A percentile compares a stretch with the other conserved stretches of the same genome.
phyloP scores from a whole-genome alignment of 2,888 invertebrate species.

The Eubasilissa splendida region DNA sequence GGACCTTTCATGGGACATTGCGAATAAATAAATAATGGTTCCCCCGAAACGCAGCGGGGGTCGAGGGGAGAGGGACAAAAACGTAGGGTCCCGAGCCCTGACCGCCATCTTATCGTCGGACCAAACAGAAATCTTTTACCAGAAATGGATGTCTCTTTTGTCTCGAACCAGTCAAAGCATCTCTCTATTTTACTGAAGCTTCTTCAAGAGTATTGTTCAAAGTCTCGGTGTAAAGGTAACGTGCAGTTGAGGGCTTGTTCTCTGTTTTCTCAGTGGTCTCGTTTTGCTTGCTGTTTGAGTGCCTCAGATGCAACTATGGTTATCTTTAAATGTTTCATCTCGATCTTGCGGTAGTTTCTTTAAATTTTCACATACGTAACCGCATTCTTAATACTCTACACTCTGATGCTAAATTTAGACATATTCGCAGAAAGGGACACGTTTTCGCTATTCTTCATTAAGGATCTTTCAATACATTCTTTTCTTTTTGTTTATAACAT shows the following conservation, averaged over 20 bases:
- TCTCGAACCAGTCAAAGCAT: background rate
- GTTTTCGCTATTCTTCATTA: too few relatives aligned
- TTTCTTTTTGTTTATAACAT: too few relatives aligned
- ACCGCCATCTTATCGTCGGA: conserved; percentile 8
- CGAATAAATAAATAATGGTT: conserved; percentile 57
- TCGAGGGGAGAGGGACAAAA: conserved; percentile 16
- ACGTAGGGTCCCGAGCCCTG: conserved; percentile 27
- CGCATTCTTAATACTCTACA: too few relatives aligned
- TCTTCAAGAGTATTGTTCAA: background rate
- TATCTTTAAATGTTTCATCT: conserved; percentile 10
- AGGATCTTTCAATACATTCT: too few relatives aligned
- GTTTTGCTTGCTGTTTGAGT: background rate
- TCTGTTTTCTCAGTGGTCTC: background rate
- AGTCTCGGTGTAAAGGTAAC: too few relatives aligned
- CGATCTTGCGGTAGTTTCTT: background rate
- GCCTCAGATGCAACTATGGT: background rate
- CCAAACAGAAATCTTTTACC: conserved; percentile 14
- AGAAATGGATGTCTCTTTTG: conserved; percentile 19
- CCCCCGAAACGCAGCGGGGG: conserved; percentile 36
- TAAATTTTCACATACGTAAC: background rate
- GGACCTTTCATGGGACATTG: conserved; percentile 53
- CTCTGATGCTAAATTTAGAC: too few relatives aligned
- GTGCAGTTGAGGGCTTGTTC: too few relatives aligned
- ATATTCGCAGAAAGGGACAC: too few relatives aligned
- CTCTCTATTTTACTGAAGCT: background rate